Evolutionary conservation across 1,140 invertebrate genomes (phyloP).

Genomic region (Drosophila triauraria): DNA sequence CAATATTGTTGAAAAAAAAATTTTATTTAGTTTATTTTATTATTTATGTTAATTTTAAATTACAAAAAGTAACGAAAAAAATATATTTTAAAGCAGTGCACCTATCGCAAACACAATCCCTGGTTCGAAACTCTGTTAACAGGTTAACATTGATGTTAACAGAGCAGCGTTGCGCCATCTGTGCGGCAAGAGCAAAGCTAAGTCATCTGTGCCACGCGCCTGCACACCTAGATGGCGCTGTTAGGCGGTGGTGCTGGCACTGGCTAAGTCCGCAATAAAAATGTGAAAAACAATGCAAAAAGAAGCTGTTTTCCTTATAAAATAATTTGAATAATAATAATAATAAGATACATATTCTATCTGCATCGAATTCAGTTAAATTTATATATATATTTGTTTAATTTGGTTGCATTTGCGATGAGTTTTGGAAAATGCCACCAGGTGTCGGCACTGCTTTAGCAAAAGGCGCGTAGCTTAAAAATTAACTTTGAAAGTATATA

Average conservation of each 20-base stretch:
- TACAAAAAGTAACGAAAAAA: neutral
- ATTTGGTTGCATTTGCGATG: neutral
- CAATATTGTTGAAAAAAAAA: too few species aligned
- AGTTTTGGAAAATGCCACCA: neutral
- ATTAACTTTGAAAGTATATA: too few species aligned
- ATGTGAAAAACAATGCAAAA: neutral
- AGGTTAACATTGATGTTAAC: neutral
- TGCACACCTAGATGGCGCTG: conserved; percentile 9
- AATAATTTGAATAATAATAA: neutral
- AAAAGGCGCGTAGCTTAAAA: too few species aligned
- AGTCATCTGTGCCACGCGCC: neutral
- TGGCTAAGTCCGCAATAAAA: neutral
- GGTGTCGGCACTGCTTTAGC: neutral
- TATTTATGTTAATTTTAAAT: too few species aligned
- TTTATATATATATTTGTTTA: neutral
- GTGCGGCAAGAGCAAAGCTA: neutral
- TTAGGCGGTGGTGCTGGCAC: neutral
- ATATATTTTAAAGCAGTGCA: neutral
- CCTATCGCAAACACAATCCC: neutral
- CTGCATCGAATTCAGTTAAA: too few species aligned
- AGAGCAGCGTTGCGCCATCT: conserved; percentile 6
- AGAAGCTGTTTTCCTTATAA: too few species aligned
- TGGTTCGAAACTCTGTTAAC: neutral
- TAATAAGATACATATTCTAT: neutral
- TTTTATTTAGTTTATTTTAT: too few species aligned